Percentiles rank a stretch among this genome's conserved stretches.
These are phyloP conservation scores for Apistogramma diplotaenia DNA, from an alignment of 2,113 vertebrate genomes.

Conservation along the genomic window DNA sequence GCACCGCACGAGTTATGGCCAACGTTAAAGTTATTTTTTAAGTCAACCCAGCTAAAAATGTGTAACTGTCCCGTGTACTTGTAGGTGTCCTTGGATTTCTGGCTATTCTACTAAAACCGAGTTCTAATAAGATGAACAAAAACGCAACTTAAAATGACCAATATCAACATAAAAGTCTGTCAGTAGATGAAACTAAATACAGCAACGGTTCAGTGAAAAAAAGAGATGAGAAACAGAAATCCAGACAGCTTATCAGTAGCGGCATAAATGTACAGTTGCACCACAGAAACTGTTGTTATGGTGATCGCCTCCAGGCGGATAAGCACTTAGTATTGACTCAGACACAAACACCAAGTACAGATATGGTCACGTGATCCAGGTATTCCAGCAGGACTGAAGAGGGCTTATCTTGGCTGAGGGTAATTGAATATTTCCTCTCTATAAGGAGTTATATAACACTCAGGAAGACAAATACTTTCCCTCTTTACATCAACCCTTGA, in stretches of 20 bases:
- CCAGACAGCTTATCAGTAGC: not conserved
- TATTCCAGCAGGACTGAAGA: not conserved
- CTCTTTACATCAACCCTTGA: not conserved
- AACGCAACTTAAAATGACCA: not conserved
- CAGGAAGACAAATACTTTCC: not conserved
- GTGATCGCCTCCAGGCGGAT: constrained; percentile 30
- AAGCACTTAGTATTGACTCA: not conserved
- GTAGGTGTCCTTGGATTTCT: not conserved
- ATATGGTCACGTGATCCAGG: constrained; percentile 2
- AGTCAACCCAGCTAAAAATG: no score
- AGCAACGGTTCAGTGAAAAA: not conserved
- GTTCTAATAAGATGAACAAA: not conserved
- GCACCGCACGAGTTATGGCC: no score
- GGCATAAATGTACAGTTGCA: constrained; percentile 13
- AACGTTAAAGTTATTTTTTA: no score
- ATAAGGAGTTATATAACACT: not conserved
- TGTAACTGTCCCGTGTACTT: not conserved
- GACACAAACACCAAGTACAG: not conserved
- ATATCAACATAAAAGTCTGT: not conserved
- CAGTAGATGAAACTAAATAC: not conserved
- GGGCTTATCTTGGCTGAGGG: not conserved
- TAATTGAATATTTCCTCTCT: constrained; percentile 10
- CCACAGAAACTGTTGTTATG: constrained; percentile 48
- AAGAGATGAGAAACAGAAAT: not conserved
- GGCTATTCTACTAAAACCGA: no score